Base-by-base conservation (phyloP, 2,113 vertebrate species). In the Myiagra hebetior region DNA sequence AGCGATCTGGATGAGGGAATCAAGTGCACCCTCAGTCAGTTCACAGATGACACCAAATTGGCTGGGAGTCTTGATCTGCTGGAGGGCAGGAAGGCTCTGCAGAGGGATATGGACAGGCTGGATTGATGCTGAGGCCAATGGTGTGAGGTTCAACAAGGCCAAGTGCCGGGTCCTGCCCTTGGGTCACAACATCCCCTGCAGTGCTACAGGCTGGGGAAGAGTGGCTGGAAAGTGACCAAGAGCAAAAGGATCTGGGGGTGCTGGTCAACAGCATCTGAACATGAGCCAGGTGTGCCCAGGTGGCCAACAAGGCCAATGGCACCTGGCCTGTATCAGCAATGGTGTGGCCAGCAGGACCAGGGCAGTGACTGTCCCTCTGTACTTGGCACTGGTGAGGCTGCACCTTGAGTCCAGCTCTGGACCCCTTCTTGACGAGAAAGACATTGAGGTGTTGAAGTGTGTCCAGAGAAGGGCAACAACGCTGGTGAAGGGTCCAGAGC, bases 161-260 rank as follows among this genome's bases (percentile, higher is more conserved):
- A 6, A n/a, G 41, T 28, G 47, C 47, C 6, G 2, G 19, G 39
- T 27, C 74, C 41, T 39, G 41, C 11, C 21, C 56, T 24, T 30
- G 15, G 13, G 3, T 55, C 55, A 78, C 74, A 87, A 28, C 55
- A 46, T 9, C 6, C 33, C 28, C 55, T 60, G 39, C 28, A 70
- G n/a, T 7, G 47, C n/a, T 5, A 24, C 39, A 60, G 46, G 55
- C 23, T 56, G 24, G 65, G 56, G 16, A 11, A 63, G n/a, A 56
- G 16, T 4, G 11, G 30, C 20, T 63, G 56, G 49, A 26, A 35
- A 79, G 41, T 1, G 4, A 6, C 5, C 41, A 70, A 12, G 16
- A 26, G 4, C 0, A 72, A 27, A 56, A 41, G 24, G 9, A 72
- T 0, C 9, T 27, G 42, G 6, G 0, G 4, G 0, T 63, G 6